phyloP scores from a whole-genome alignment of 2,113 vertebrate species.

The Mesitornis unicolor region DNA sequence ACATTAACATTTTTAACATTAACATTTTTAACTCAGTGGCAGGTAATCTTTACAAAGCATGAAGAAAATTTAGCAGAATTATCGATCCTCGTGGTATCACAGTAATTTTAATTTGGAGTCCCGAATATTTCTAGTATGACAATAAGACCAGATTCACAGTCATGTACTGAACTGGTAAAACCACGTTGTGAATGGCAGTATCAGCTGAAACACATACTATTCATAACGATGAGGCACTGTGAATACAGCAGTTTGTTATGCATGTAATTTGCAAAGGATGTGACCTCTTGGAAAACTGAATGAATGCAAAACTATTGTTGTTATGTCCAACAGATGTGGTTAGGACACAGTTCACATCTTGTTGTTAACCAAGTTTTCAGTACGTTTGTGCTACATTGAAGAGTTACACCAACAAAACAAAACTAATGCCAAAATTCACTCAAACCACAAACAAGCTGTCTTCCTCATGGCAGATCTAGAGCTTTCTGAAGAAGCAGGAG shows the following conservation, averaged over 20 bases:
- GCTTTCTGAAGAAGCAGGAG: background rate
- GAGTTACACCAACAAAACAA: background rate
- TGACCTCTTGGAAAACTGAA: constrained; percentile 7
- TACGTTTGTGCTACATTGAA: background rate
- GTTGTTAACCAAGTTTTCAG: background rate
- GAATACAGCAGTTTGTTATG: background rate
- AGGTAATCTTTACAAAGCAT: background rate
- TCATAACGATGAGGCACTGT: background rate
- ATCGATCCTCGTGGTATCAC: background rate
- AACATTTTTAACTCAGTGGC: too few relatives aligned
- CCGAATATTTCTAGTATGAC: background rate
- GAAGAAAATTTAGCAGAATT: background rate
- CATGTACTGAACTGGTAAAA: background rate
- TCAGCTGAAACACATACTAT: background rate
- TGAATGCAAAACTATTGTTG: background rate
- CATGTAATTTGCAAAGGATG: background rate
- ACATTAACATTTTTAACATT: too few relatives aligned
- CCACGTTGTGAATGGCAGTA: background rate
- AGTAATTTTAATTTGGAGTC: background rate
- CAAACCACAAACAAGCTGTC: background rate
- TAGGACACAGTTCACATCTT: background rate
- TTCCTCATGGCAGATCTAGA: background rate
- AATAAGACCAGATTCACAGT: background rate
- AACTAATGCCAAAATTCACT: background rate
- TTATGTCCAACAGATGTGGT: background rate